phyloP scores from a whole-genome alignment of 2,113 vertebrate species.

The Catagonus wagneri region DNA sequence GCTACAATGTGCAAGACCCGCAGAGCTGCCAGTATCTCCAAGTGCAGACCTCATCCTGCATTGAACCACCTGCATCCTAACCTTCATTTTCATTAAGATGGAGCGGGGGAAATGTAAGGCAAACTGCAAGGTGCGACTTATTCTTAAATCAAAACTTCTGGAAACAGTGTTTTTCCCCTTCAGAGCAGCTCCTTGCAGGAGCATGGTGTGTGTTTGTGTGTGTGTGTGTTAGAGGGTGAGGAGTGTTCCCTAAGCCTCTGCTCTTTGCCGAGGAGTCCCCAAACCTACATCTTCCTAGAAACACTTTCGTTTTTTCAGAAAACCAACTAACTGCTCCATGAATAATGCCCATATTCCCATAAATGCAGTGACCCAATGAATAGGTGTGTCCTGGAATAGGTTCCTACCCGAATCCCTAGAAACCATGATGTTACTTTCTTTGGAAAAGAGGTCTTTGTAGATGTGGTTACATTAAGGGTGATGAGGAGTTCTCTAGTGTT shows the following conservation, averaged over 20 bases:
- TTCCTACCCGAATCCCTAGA: not conserved
- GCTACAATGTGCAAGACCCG: not conserved
- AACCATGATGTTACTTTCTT: not conserved
- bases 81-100: not conserved
- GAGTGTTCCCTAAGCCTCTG: not conserved
- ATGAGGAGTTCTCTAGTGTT: not conserved
- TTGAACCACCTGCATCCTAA: not conserved
- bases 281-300: not conserved
- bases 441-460: not conserved
- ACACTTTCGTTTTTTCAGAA: not conserved
- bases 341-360: not conserved
- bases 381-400: not conserved
- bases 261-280: not conserved
- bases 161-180: not conserved
- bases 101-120: not conserved
- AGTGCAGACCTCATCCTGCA: not conserved
- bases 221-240: rapidly evolving
- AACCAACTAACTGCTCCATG: not conserved
- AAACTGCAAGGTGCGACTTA: not conserved
- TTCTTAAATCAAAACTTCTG: not conserved
- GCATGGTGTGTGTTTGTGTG: too few relatives aligned
- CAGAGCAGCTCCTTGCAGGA: not conserved
- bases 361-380: not conserved
- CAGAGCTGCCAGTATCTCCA: not conserved
- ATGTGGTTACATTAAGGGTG: not conserved